Conservation (phyloP, 2,113 vertebrate genomes). For the Merops nubicus region DNA sequence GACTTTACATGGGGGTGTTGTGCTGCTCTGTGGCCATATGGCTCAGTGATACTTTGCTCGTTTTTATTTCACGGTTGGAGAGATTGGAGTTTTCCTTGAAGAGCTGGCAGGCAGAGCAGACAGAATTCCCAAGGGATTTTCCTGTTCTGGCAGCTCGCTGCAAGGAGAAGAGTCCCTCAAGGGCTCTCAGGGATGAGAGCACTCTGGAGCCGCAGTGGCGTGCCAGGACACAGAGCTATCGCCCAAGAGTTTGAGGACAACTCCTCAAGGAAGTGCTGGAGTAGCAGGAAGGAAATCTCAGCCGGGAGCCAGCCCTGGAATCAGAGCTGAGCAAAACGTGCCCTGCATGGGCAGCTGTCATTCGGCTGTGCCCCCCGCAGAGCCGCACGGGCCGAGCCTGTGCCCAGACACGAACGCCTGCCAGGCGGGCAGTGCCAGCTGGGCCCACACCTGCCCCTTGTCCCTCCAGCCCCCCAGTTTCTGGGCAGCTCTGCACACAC, state of each 20-base stretch:
- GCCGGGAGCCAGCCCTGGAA: background rate
- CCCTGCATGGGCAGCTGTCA: background rate
- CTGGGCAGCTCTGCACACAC: background rate
- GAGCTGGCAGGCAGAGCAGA: background rate
- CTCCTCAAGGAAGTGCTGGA: background rate
- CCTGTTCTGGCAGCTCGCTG: background rate
- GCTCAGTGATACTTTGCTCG: background rate
- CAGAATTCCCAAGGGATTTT: background rate
- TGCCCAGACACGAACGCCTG: background rate
- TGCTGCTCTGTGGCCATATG: background rate
- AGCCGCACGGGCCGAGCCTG: background rate
- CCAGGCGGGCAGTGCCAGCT: too few species aligned
- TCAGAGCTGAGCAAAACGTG: accelerated
- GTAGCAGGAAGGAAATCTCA: accelerated
- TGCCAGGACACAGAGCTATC: background rate
- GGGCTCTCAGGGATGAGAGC: background rate
- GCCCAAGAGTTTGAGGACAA: background rate
- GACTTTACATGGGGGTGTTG: background rate
- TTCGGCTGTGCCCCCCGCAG: background rate
- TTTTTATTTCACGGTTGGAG: background rate
- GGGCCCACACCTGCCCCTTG: background rate
- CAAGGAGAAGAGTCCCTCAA: background rate
- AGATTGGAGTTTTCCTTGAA: background rate
- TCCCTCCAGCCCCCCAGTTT: background rate
- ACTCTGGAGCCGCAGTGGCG: background rate